Base-by-base conservation (phyloP, 2,888 invertebrate genomes). In the Drosophila macrospina region DNA sequence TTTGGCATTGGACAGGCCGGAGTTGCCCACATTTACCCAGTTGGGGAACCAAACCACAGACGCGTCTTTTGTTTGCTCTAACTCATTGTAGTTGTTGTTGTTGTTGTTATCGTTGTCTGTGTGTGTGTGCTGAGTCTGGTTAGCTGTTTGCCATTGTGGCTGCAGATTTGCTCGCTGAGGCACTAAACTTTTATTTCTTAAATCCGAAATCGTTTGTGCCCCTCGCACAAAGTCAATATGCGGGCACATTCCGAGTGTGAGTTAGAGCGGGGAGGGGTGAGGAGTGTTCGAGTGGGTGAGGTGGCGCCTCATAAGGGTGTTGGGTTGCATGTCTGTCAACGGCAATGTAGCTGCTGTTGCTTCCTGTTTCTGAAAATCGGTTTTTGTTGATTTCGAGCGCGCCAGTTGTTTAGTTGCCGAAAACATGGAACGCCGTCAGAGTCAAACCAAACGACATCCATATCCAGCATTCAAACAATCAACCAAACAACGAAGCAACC, bases 51-150 rank as follows among this genome's bases (percentile, higher is more conserved):
- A 74, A 74, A 80, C 85, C 85, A 80, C 85, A 85, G 85, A 89
- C 88, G 89, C 85, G 89, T 89, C 89, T 89, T 88, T 89, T 85
- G 88, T 85, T 89, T 89, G 88, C 80, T 62, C 76, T 73, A 63
- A 44, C 85, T 71, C 66, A 51, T 47, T 65, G 80, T 65, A 45
- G 69, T 73, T 60, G 54, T 62, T 55, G 54, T 48, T 42, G 41
- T 57, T 52, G 44, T 44, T 47, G 41, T 59, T 48, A 37, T 8
- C 60, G 52, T 55, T 37, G 52, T 45, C 41, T 48, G 47, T 37
- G 52, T 51, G 51, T 54, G 59, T 64, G 69, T 61, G 48, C 51
- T 36, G 62, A 56, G 69, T 74, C 70, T 75, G 80, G 67, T 72
- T 83, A 69, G 48, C 68, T 83, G 88, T 76, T 73, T 88, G 85